A percentile compares a stretch with the other conserved stretches of the same genome.
Evolutionary conservation across 2,113 vertebrate species (phyloP).

Genomic region (Limnothrissa miodon): DNA sequence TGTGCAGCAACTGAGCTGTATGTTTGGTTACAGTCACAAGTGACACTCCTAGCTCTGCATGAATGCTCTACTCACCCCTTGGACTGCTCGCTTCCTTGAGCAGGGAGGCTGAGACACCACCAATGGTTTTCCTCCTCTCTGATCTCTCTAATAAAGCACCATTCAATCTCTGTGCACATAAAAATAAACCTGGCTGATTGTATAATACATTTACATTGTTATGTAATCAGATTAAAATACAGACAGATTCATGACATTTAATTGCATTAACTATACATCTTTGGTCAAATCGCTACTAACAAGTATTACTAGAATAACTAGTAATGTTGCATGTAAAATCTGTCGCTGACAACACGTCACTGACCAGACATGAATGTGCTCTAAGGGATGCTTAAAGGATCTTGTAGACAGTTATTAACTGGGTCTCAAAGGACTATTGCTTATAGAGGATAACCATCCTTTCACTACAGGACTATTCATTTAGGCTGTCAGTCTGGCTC

Average conservation of each 20-base stretch:
- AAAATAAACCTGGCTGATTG: not conserved
- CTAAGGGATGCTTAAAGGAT: not conserved
- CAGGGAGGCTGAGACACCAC: conserved; percentile 36
- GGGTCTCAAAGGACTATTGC: not conserved
- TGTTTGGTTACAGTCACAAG: not conserved
- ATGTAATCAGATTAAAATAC: not conserved
- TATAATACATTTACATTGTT: not conserved
- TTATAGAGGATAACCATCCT: not conserved
- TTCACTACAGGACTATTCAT: not conserved
- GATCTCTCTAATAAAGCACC: conserved; percentile 21
- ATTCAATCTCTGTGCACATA: conserved; percentile 34
- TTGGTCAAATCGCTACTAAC: not conserved
- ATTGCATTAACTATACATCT: not conserved
- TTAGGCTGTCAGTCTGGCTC: not conserved
- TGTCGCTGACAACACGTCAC: not conserved
- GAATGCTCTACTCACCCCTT: conserved; percentile 46
- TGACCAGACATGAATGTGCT: not conserved
- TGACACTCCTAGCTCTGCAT: not conserved
- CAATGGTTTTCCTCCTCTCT: conserved; percentile 42
- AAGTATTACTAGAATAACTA: not conserved
- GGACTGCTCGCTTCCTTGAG: conserved; percentile 42
- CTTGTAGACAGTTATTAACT: not conserved
- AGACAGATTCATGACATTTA: too few species aligned
- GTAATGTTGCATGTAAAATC: not conserved
- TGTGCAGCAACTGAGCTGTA: not conserved